These are phyloP conservation scores for Pseudorectes ferrugineus DNA, from an alignment of 2,113 vertebrate genomes.

Conservation along the genomic window DNA sequence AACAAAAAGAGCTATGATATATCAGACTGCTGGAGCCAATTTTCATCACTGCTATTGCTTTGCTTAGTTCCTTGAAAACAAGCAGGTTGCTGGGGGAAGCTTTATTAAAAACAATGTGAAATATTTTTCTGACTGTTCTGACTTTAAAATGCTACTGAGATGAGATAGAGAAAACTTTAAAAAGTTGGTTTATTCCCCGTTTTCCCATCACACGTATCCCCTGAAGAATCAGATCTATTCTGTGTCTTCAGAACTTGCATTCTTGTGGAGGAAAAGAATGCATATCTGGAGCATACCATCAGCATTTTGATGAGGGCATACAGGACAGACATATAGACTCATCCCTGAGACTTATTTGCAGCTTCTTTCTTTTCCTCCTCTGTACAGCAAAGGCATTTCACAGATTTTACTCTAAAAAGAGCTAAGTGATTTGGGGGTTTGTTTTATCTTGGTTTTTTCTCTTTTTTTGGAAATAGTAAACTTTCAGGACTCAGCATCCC, in stretches of 20 bases:
- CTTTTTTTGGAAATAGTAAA: neutral
- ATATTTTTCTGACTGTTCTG: neutral
- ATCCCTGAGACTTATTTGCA: neutral
- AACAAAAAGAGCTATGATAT: neutral
- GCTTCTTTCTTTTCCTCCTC: neutral
- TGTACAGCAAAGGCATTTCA: neutral
- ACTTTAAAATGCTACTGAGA: neutral
- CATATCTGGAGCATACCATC: neutral
- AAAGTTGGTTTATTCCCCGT: neutral
- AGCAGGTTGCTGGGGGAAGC: neutral
- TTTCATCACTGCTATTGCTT: neutral
- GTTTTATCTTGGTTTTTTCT: neutral
- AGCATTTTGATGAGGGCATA: slow-evolving; percentile 10
- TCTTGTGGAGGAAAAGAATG: neutral
- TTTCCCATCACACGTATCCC: neutral
- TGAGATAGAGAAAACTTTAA: neutral
- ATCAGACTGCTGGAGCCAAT: neutral
- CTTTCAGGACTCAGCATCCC: neutral
- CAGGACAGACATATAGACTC: neutral
- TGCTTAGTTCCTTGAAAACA: neutral
- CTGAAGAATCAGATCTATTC: neutral
- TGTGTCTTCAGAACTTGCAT: neutral
- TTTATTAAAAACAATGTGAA: neutral
- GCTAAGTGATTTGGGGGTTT: neutral
- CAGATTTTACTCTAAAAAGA: neutral